These are phyloP conservation scores for Orientallactaga sibirica DNA, from an alignment of 2,797 vertebrate species.

Conservation along the genomic window DNA sequence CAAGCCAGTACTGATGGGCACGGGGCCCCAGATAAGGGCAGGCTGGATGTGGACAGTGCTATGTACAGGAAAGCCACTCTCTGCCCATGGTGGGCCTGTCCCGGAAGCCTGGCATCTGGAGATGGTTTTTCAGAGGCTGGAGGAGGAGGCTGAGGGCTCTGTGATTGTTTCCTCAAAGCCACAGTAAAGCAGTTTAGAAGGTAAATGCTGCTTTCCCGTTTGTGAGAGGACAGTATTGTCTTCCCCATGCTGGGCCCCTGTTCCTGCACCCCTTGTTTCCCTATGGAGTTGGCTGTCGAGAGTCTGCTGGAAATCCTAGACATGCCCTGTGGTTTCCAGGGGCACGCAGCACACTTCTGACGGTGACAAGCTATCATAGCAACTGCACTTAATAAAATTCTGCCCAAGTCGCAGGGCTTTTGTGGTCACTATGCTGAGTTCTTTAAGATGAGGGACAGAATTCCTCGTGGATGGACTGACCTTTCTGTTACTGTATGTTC, in stretches of 20 bases:
- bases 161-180: constrained; percentile 60
- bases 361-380: neutral
- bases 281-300: neutral
- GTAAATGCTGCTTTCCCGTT: neutral
- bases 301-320: neutral
- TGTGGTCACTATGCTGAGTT: constrained; percentile 1
- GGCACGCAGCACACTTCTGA: neutral
- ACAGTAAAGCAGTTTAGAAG: constrained; percentile 59
- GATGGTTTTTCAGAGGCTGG: neutral
- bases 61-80: neutral
- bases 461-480: neutral
- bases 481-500: neutral
- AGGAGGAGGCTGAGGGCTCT: neutral
- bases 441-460: constrained; percentile 4
- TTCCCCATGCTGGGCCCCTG: too few relatives aligned
- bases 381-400: neutral
- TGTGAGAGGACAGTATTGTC: neutral
- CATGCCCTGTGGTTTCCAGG: too few relatives aligned
- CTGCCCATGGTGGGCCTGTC: constrained; percentile 5
- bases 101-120: neutral
- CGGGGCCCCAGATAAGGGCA: neutral
- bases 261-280: too few relatives aligned
- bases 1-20: neutral
- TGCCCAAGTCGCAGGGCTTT: neutral
- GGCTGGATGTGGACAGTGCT: neutral